These are phyloP conservation scores for Siderastrea radians DNA, from an alignment of 92 coral and sea anemone species.

Conservation along the genomic window DNA sequence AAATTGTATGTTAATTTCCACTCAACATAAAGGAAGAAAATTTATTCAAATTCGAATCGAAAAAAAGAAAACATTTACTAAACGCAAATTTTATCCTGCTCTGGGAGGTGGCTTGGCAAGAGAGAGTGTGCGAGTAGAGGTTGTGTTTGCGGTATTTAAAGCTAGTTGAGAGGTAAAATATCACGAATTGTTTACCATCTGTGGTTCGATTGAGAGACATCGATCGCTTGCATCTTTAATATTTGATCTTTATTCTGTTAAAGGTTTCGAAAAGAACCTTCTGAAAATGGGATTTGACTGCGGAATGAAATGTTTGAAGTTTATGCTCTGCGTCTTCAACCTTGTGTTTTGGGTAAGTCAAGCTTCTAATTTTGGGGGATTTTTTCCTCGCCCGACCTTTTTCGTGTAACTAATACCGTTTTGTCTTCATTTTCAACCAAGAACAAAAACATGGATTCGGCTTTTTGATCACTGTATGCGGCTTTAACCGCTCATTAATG, in stretches of 20 bases:
- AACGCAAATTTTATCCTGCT: constrained; percentile 8
- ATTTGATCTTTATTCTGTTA: constrained; percentile 34
- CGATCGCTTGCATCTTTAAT: constrained; percentile 18
- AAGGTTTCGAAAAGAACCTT: constrained; percentile 20
- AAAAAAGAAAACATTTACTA: constrained; percentile 50
- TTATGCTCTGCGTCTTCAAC: constrained; percentile 94
- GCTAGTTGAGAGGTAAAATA: constrained; percentile 31
- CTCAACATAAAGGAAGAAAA: constrained; percentile 25
- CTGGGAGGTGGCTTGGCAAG: constrained; percentile 49
- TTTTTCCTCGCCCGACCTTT: neutral
- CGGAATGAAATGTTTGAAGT: constrained; percentile 98
- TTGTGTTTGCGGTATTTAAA: constrained; percentile 25
- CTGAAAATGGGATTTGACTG: constrained; percentile 82
- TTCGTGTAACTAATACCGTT: constrained; percentile 17
- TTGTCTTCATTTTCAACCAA: constrained; percentile 50
- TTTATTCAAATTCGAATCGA: constrained; percentile 36
- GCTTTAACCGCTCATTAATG: constrained; percentile 58
- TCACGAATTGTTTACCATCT: constrained; percentile 3
- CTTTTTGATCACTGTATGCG: constrained; percentile 45
- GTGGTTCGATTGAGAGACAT: constrained; percentile 14
- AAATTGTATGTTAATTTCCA: constrained; percentile 43
- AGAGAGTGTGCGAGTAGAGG: neutral
- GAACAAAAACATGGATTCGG: constrained; percentile 35
- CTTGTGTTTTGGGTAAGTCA: constrained; percentile 96
- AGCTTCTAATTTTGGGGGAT: neutral